Percentiles rank a stretch among this genome's conserved stretches.
These are phyloP conservation scores for Callionymus lyra DNA, from an alignment of 2,113 vertebrate species.

Conservation along the genomic window DNA sequence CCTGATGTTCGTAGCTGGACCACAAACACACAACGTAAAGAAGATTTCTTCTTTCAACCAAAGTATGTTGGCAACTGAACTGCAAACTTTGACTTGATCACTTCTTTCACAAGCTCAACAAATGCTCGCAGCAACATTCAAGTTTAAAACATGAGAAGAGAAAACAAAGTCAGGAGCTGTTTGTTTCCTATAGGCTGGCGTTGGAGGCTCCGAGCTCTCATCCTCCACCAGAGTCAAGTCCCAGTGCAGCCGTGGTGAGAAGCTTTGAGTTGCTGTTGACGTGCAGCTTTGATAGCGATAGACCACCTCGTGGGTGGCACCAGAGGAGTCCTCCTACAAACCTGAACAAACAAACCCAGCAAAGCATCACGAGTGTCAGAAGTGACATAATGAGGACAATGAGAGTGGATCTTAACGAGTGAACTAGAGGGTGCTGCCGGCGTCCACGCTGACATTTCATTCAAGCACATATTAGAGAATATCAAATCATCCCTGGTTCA, in stretches of 20 bases:
- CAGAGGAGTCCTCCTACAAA: slow-evolving; percentile 30
- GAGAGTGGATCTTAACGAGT: slow-evolving; percentile 26
- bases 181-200: not conserved
- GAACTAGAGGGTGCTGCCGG: slow-evolving; percentile 9
- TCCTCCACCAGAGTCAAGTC: no score
- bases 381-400: slow-evolving; percentile 63
- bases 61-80: no score
- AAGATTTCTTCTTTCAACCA: no score
- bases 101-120: no score
- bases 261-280: slow-evolving; percentile 40
- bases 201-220: no score
- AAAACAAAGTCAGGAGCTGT: no score
- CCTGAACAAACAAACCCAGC: slow-evolving; percentile 39
- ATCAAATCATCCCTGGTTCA: no score
- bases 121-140: no score
- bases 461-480: not conserved
- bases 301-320: slow-evolving; percentile 37
- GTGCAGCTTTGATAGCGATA: slow-evolving; percentile 46
- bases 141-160: no score
- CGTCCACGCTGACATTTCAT: not conserved
- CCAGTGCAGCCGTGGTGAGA: not conserved
- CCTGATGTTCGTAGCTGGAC: no score
- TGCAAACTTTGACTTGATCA: no score
- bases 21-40: no score
- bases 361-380: slow-evolving; percentile 40